Base-by-base conservation (phyloP, 2,797 vertebrate species). In the Arrhamphus sclerolepis region DNA sequence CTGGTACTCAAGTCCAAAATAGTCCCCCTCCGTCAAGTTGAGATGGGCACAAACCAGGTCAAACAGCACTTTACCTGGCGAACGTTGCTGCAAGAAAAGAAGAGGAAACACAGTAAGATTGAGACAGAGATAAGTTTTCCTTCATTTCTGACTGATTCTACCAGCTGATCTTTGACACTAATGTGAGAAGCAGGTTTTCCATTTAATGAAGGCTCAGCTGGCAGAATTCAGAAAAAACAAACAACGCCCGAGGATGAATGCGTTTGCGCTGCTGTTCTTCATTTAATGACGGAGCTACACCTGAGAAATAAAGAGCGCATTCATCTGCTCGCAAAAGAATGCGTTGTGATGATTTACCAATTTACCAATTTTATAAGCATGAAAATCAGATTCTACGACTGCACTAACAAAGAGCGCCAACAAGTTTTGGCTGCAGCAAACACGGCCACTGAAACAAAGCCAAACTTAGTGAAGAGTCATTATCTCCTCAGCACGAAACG, bases 1-100 rank as follows among this genome's bases (percentile, higher is more conserved):
- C 54, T 92, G 93, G 90, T 95, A 98, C 87, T 97, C 95, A 48
- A 98, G 92, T 64, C 96, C 95, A 69, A 97, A 98, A 58, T 98
- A 98, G 84, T 97, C 96, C 0, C 96, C 95, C 88, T 98, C 96
- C 17, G 92, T 88, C 44, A 98, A 93, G 80, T 97, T 97, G 70
- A 98, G 90, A 78, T 96, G 95, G 54, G 75, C 92, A 67, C 95
- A 96, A 14, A 96, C 93, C 1, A 94, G 92, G 62, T 97, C 95
- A 52, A 97, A 92, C 61, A 98, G 82, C 70, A 91, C 91, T 70
- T 97, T 98, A 34, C 96, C 96, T 0, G 93, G 91, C 24, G 94
- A 94, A 57, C 95, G 93, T 93, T 95, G 93, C 96, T 98, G 87
- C 0, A 26, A 66, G 83, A 81, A 40, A 77, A 24, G 10, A 40